A percentile compares a stretch with the other conserved stretches of the same genome.
These are phyloP conservation scores for Drosophila bifasciata DNA, from an alignment of 1,140 invertebrate genomes.

Conservation along the genomic window DNA sequence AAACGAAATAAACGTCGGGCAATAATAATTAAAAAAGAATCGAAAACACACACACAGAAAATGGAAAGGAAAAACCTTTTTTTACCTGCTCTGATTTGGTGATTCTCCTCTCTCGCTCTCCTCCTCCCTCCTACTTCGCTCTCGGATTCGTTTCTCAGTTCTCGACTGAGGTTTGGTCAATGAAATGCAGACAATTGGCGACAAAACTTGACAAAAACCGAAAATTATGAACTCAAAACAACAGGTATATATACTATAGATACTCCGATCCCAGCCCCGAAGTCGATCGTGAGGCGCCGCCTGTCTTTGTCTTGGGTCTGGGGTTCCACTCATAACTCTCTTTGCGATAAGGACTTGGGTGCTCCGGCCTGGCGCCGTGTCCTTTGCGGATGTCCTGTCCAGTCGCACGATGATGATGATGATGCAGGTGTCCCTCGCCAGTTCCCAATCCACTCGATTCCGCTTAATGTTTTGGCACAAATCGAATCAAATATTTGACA, in stretches of 20 bases:
- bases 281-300: constrained; percentile 68
- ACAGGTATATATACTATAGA: constrained; percentile 19
- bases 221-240: constrained; percentile 54
- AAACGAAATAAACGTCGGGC: constrained; percentile 55
- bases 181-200: constrained; percentile 69
- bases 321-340: constrained; percentile 61
- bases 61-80: constrained; percentile 35
- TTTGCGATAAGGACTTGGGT: constrained; percentile 45
- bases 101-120: too few species aligned
- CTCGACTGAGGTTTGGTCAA: constrained; percentile 35
- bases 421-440: constrained; percentile 29
- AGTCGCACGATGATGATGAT: neutral
- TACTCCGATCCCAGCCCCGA: too few species aligned
- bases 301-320: constrained; percentile 13
- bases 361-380: constrained; percentile 42
- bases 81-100: constrained; percentile 63
- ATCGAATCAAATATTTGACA: constrained; percentile 64
- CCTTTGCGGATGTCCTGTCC: constrained; percentile 60
- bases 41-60: constrained; percentile 10
- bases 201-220: constrained; percentile 59
- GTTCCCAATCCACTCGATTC: constrained; percentile 1
- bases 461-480: constrained; percentile 24
- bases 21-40: constrained; percentile 71
- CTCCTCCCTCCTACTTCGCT: neutral
- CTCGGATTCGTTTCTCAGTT: constrained; percentile 1